phyloP scores from a whole-genome alignment of 2,888 invertebrate genomes.

The Protonemura montana region DNA sequence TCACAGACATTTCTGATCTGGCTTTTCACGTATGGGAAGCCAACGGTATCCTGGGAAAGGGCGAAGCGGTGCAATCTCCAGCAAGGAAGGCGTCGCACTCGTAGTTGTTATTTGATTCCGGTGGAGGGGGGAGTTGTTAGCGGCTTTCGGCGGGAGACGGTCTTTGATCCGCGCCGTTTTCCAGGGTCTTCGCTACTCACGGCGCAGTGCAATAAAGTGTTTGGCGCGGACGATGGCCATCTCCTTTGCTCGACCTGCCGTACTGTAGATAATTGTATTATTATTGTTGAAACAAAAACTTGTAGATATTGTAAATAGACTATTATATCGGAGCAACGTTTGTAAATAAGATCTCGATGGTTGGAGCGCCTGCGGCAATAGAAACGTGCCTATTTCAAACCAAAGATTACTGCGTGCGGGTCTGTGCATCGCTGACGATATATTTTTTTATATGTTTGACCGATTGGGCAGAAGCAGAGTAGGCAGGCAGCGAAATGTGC shows the following conservation, averaged over 20 bases:
- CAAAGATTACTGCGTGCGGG: constrained; percentile 12
- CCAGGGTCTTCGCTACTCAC: too few relatives aligned
- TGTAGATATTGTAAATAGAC: constrained; percentile 17
- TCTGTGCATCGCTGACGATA: neutral
- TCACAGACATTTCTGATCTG: neutral
- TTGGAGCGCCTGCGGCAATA: constrained; percentile 18
- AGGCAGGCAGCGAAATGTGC: neutral
- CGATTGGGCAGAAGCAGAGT: neutral
- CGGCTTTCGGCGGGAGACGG: neutral
- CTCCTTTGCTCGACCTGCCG: neutral
- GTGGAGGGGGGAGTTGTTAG: neutral
- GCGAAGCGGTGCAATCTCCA: neutral
- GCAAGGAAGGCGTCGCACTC: too few relatives aligned
- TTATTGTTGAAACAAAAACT: neutral
- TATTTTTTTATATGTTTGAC: constrained; percentile 30
- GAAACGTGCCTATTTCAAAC: constrained; percentile 24
- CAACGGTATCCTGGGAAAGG: neutral
- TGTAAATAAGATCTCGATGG: neutral
- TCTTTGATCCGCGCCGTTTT: neutral
- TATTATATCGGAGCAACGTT: neutral
- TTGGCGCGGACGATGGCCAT: neutral
- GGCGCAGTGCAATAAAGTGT: too few relatives aligned
- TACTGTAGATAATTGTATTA: constrained; percentile 21
- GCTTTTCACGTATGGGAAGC: neutral
- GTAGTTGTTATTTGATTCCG: neutral